phyloP scores from a whole-genome alignment of 2,888 invertebrate species.

The Enchytraeus crypticus region DNA sequence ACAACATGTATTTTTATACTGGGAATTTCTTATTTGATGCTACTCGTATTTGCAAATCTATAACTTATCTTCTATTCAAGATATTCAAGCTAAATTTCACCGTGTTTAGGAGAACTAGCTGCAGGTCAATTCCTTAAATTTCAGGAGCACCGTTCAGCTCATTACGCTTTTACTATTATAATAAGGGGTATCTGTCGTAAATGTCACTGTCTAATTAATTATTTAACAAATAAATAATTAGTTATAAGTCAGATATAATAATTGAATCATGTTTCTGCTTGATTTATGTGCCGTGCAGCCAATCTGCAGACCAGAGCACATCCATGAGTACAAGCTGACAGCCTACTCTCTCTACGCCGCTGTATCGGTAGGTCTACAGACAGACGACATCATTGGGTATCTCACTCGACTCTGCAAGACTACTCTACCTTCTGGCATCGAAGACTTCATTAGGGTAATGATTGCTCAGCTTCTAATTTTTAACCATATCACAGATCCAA shows the following conservation, averaged over 20 bases:
- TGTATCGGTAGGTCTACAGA: constrained; percentile 95
- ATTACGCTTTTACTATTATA: background rate
- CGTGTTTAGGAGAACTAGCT: too few species aligned
- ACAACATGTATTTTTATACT: too few species aligned
- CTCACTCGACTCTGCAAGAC: constrained; percentile 90
- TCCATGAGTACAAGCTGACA: constrained; percentile 89
- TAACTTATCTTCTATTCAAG: too few species aligned
- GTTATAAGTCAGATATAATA: too few species aligned
- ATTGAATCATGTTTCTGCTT: too few species aligned
- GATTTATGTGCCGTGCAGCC: too few species aligned
- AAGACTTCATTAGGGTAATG: constrained; percentile 73
- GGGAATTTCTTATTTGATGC: too few species aligned
- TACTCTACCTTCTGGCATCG: constrained; percentile 82
- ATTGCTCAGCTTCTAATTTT: too few species aligned
- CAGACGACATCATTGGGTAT: constrained; percentile 92
- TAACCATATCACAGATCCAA: background rate
- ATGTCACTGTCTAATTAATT: background rate
- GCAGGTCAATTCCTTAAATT: too few species aligned
- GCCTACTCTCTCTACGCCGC: constrained; percentile 98
- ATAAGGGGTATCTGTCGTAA: background rate
- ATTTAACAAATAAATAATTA: background rate
- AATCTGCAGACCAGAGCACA: constrained; percentile 93
- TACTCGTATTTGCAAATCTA: too few species aligned
- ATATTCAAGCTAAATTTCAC: too few species aligned
- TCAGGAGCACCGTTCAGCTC: too few species aligned